These are phyloP conservation scores for Apodemus sylvaticus DNA, from an alignment of 2,113 vertebrate genomes.

Conservation along the genomic window DNA sequence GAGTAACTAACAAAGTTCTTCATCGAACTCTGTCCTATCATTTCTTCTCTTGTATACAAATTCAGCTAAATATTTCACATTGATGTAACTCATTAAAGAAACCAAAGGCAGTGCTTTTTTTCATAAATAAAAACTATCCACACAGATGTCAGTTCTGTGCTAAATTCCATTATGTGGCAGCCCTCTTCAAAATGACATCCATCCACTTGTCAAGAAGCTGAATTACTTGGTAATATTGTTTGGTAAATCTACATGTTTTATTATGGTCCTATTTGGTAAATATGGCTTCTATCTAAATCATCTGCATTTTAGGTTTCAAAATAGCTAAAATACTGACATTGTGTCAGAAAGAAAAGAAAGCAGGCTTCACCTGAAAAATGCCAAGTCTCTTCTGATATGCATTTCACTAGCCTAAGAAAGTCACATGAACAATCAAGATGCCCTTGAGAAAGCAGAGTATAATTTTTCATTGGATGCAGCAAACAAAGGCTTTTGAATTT, in stretches of 20 bases:
- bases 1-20: background rate
- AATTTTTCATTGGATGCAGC: background rate
- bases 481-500: background rate
- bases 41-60: background rate
- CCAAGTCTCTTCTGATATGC: background rate
- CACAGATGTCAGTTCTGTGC: background rate
- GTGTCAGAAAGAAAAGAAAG: background rate
- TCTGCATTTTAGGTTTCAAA: background rate
- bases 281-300: background rate
- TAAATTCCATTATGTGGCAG: background rate
- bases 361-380: background rate
- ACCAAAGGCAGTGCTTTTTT: background rate
- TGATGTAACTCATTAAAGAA: background rate
- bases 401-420: background rate
- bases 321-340: background rate
- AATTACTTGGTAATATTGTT: background rate
- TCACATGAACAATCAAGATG: background rate
- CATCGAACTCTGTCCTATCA: background rate
- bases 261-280: background rate
- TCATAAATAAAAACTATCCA: slow-evolving; percentile 18
- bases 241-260: background rate
- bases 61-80: slow-evolving; percentile 20
- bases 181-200: background rate
- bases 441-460: background rate
- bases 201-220: background rate